Base-by-base conservation (phyloP, 2,113 vertebrate genomes). In the Puntigrus tetrazona region DNA sequence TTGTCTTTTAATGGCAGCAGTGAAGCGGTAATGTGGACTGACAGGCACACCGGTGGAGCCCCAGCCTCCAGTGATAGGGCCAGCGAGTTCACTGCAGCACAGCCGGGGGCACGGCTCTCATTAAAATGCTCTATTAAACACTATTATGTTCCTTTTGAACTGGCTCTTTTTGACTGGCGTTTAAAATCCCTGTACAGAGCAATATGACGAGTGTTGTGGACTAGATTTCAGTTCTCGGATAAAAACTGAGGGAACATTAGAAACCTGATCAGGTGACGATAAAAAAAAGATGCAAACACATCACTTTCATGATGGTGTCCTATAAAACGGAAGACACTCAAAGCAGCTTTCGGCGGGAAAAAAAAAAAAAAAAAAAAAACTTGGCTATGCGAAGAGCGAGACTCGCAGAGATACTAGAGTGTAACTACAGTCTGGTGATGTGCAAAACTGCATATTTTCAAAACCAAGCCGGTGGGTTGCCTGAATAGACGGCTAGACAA, bases 121-220 rank as follows among this genome's bases (percentile, higher is more conserved):
- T 91, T 91, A 88, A 86, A 88, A 84, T 84, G 86, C 86, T 86
- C 86, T 84, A 89, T 88, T 89, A 88, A 86, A 78, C 84, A 55
- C 76, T 81, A 78, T 73, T 78, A 78, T 86, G 85, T 61, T 85
- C 67, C 85, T 84, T 82, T 86, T 88, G 87, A 88, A 85, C 80
- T 52, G 43, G 25, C 43, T 76, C 83, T 69, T 81, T 78, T 75
- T 65, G 31, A 45, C 29, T 78, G 76, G 74, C 69, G 69, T 52
- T 79, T 77, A 29, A 67, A 43, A 76, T 70, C 74, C 38, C 16
- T 16, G 50, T 43, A 43, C 67, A 72, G 6, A 34, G 52, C 79
- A 86, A 77, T 86, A 57, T 78, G 45, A 82, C 13, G 45, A 77
- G 47, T 59, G 52, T 74, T 77, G 36, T 70, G 59, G 67, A 77